These are phyloP conservation scores for Anoura caudifer DNA, from an alignment of 2,113 vertebrate genomes.

Conservation along the genomic window DNA sequence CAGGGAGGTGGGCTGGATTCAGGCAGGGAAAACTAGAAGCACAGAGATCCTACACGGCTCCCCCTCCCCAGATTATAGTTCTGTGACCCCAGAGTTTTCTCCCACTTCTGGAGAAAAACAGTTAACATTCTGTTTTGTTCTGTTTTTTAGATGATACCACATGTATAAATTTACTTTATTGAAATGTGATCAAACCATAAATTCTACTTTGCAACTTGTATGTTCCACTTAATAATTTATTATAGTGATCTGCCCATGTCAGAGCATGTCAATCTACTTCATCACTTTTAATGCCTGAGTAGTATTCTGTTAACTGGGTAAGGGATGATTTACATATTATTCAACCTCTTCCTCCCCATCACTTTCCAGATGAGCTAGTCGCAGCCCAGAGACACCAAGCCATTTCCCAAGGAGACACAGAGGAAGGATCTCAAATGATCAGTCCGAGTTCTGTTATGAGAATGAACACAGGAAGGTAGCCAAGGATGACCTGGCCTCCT, in stretches of 20 bases:
- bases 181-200: not conserved
- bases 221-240: not conserved
- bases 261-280: not conserved
- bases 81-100: not conserved
- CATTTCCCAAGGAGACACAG: constrained; percentile 5
- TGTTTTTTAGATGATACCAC: too few relatives aligned
- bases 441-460: not conserved
- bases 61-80: not conserved
- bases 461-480: not conserved
- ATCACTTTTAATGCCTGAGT: not conserved
- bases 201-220: not conserved
- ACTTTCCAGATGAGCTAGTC: not conserved
- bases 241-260: not conserved
- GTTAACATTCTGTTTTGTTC: not conserved
- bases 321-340: not conserved
- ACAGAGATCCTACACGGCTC: not conserved
- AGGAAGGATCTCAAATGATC: not conserved
- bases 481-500: not conserved
- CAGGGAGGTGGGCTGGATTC: not conserved
- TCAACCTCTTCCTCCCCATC: not conserved
- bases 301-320: not conserved
- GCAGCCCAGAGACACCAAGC: not conserved
- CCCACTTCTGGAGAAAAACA: not conserved
- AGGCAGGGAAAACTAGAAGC: not conserved
- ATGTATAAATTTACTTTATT: not conserved